Conservation (phyloP, 2,797 vertebrate species). For the Ara ararauna region DNA sequence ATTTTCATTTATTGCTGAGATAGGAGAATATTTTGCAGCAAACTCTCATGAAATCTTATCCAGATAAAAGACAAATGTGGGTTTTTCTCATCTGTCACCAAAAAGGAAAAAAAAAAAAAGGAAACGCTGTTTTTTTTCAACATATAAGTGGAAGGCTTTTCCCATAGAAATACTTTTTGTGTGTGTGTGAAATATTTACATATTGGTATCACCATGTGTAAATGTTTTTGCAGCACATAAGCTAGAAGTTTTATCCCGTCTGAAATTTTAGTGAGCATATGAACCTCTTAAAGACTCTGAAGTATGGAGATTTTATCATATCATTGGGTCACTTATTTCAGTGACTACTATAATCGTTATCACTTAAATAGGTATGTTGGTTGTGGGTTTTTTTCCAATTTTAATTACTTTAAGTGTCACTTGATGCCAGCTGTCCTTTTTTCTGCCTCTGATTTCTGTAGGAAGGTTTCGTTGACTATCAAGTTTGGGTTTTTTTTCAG, state of each 20-base stretch:
- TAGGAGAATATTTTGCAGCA: not conserved
- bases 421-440: not conserved
- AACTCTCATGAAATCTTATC: not conserved
- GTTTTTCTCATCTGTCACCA: not conserved
- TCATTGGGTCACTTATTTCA: not conserved
- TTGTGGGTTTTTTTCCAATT: accelerated
- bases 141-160: not conserved
- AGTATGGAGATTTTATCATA: not conserved
- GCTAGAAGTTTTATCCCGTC: not conserved
- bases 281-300: not conserved
- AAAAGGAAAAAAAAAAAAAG: not conserved
- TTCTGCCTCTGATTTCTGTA: not conserved
- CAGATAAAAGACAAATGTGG: not conserved
- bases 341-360: not conserved
- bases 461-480: not conserved
- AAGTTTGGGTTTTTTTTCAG: not conserved
- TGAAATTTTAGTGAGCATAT: not conserved
- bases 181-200: not conserved
- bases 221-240: not conserved
- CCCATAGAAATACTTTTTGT: not conserved
- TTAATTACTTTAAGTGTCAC: not conserved
- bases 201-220: not conserved
- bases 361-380: not conserved
- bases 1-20: not conserved
- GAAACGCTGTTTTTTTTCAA: not conserved